Conservation (phyloP, 35 echinoderm and acorn worm genomes). For the Heliocidaris tuberculata region DNA sequence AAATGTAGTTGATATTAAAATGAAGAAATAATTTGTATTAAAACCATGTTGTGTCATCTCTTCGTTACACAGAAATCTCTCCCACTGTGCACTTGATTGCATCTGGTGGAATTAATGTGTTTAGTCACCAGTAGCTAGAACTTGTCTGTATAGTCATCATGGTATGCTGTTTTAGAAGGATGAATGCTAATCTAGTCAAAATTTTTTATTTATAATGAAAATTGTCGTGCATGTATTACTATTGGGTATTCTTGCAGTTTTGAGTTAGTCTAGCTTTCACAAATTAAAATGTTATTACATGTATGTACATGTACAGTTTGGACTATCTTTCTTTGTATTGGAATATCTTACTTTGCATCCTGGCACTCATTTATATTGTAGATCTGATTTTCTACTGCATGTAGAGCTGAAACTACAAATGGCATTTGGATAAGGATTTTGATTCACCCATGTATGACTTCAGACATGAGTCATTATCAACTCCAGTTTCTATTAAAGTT, state of each 20-base stretch:
- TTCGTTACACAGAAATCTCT: not conserved
- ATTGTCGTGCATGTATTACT: not conserved
- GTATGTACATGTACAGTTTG: not conserved
- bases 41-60: too few species aligned
- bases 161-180: too few species aligned
- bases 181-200: not conserved
- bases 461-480: not conserved
- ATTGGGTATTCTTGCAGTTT: not conserved
- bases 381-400: too few species aligned
- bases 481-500: not conserved
- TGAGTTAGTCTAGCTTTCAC: not conserved
- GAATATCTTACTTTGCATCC: not conserved
- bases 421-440: not conserved
- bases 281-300: not conserved
- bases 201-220: not conserved
- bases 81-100: slow-evolving; percentile 15
- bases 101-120: slow-evolving; percentile 31
- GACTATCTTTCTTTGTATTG: not conserved
- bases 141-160: too few species aligned
- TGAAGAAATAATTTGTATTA: too few species aligned
- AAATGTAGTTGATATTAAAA: too few species aligned
- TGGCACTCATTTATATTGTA: not conserved
- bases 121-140: slow-evolving; percentile 15
- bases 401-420: not conserved
- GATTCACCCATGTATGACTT: not conserved